phyloP scores from a whole-genome alignment of 2,797 vertebrate species.

The Cuculus canorus region DNA sequence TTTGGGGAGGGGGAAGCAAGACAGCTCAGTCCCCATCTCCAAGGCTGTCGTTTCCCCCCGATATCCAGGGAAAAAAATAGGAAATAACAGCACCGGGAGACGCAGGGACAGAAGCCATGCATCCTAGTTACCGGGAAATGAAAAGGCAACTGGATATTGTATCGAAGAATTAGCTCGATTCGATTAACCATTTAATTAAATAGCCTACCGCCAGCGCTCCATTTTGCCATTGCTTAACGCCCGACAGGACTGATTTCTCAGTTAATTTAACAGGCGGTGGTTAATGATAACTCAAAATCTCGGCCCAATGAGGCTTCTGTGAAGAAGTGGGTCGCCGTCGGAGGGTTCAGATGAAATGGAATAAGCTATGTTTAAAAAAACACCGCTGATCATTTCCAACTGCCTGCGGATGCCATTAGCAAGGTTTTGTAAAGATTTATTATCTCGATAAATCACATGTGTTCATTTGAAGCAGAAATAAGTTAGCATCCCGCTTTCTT shows the following conservation, averaged over 20 bases:
- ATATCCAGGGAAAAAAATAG: neutral
- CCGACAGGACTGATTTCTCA: conserved; percentile 30
- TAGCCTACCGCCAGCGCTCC: neutral
- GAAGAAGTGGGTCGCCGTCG: neutral
- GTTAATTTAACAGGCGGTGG: conserved; percentile 39
- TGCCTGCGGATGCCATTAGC: conserved; percentile 56
- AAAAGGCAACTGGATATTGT: neutral
- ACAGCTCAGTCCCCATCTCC: neutral
- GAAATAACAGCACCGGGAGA: neutral
- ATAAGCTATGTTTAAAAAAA: neutral
- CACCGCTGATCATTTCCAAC: conserved; percentile 1
- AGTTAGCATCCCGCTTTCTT: conserved; percentile 10
- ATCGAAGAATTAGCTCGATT: conserved; percentile 30
- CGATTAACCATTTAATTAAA: conserved; percentile 50
- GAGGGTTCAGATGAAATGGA: neutral
- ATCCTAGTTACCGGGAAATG: neutral
- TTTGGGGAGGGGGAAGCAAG: neutral
- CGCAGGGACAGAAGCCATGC: neutral
- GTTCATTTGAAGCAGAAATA: conserved; percentile 9
- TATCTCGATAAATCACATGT: conserved; percentile 25
- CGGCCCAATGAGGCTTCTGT: conserved; percentile 24
- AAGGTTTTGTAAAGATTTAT: conserved; percentile 48
- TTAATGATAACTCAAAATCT: conserved; percentile 52
- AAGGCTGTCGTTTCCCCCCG: neutral
- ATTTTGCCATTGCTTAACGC: neutral